Evolutionary conservation across 2,888 invertebrate genomes (phyloP).

Genomic region (Gryllus longicercus): DNA sequence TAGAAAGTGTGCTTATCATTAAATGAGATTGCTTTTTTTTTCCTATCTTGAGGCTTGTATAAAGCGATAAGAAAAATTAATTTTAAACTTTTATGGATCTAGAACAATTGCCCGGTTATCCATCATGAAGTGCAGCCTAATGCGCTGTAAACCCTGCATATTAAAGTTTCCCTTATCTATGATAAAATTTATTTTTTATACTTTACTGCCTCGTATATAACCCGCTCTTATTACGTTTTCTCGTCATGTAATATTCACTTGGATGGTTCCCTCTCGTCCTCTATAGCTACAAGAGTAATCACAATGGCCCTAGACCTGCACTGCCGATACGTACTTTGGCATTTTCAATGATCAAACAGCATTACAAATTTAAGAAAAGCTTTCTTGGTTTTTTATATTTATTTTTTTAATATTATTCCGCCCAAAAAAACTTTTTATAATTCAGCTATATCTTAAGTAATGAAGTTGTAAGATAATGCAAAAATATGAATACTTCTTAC

Average conservation of each 20-base stretch:
- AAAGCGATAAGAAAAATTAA: neutral
- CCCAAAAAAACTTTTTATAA: too few relatives aligned
- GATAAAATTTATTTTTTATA: neutral
- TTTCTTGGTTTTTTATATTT: too few relatives aligned
- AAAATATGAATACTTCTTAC: too few relatives aligned
- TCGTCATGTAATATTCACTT: neutral
- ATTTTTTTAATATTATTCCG: too few relatives aligned
- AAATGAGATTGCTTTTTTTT: neutral
- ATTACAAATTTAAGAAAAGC: too few relatives aligned
- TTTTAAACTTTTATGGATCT: conserved; percentile 2
- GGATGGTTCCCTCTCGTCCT: too few relatives aligned
- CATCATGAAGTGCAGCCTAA: neutral
- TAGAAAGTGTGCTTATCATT: neutral
- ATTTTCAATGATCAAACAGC: too few relatives aligned
- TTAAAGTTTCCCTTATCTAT: conserved; percentile 2
- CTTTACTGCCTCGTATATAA: neutral
- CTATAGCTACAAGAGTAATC: too few relatives aligned
- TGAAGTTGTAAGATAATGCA: too few relatives aligned
- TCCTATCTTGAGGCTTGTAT: neutral
- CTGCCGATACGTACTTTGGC: too few relatives aligned
- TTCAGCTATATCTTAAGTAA: too few relatives aligned
- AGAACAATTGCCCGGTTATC: neutral
- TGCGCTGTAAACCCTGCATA: neutral
- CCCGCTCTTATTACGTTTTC: neutral
- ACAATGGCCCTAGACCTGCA: too few relatives aligned